Evolutionary conservation across 2,113 vertebrate species (phyloP).

Genomic region (Phylloscopus trochilus): DNA sequence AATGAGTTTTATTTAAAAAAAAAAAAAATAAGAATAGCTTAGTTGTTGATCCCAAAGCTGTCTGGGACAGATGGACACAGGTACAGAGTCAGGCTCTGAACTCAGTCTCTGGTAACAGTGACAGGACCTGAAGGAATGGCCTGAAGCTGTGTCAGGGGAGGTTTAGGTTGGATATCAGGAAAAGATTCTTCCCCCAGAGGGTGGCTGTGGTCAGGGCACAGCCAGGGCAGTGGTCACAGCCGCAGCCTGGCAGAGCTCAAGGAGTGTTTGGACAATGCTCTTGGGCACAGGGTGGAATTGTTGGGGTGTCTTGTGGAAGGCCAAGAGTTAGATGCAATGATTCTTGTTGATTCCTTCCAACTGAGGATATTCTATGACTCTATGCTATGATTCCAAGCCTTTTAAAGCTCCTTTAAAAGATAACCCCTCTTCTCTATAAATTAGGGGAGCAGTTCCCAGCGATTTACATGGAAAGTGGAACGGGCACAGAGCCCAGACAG

Average conservation of each 20-base stretch:
- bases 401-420: not conserved
- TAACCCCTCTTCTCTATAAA: not conserved
- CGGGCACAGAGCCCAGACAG: not conserved
- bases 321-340: not conserved
- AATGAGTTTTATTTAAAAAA: accelerated
- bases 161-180: not conserved
- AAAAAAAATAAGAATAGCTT: not conserved
- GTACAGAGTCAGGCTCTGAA: not conserved
- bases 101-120: not conserved
- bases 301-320: not conserved
- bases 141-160: not conserved
- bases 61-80: not conserved
- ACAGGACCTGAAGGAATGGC: accelerated
- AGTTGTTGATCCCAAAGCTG: not conserved
- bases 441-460: not conserved
- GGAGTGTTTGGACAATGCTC: not conserved
- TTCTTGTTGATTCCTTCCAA: not conserved
- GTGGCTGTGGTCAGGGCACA: too few relatives aligned
- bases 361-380: not conserved
- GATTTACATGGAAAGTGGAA: not conserved
- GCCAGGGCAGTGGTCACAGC: not conserved
- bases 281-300: accelerated
- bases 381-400: not conserved
- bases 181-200: not conserved
- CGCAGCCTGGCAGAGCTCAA: not conserved